A percentile compares a stretch with the other conserved stretches of the same genome.
These are phyloP conservation scores for Yponomeuta cagnagella DNA, from an alignment of 2,888 invertebrate species.

Conservation along the genomic window DNA sequence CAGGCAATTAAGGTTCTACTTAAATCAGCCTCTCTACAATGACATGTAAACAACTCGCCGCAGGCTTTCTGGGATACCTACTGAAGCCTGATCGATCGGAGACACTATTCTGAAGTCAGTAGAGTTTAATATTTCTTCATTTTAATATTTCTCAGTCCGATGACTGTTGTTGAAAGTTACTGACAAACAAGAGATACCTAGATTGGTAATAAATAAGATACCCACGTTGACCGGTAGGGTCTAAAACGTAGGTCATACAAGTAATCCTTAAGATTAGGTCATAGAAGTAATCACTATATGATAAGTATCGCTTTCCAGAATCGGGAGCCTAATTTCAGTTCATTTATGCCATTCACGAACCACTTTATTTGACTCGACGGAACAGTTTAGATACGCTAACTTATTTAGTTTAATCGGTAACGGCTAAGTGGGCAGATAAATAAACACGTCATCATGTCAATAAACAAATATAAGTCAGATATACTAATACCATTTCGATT, in stretches of 20 bases:
- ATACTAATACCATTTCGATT: background rate
- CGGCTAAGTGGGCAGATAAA: background rate
- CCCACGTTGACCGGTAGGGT: too few species aligned
- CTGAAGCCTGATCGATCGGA: background rate
- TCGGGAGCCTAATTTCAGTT: background rate
- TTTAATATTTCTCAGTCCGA: background rate
- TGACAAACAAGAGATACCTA: too few species aligned
- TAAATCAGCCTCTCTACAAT: background rate
- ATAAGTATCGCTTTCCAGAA: background rate
- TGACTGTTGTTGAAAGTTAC: too few species aligned
- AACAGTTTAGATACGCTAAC: background rate
- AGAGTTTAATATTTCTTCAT: background rate
- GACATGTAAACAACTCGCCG: background rate
- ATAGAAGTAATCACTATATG: too few species aligned
- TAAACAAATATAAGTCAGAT: background rate
- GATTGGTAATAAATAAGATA: too few species aligned
- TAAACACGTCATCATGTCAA: background rate
- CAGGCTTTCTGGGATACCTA: background rate
- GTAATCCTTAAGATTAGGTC: too few species aligned
- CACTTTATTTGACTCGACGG: background rate
- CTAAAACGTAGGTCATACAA: too few species aligned
- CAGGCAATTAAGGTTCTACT: background rate
- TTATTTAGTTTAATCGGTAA: background rate
- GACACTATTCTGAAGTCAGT: background rate
- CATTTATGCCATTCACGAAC: constrained; percentile 8